Conservation (phyloP, 2,888 invertebrate genomes). For the Dicyrtomina minuta region DNA sequence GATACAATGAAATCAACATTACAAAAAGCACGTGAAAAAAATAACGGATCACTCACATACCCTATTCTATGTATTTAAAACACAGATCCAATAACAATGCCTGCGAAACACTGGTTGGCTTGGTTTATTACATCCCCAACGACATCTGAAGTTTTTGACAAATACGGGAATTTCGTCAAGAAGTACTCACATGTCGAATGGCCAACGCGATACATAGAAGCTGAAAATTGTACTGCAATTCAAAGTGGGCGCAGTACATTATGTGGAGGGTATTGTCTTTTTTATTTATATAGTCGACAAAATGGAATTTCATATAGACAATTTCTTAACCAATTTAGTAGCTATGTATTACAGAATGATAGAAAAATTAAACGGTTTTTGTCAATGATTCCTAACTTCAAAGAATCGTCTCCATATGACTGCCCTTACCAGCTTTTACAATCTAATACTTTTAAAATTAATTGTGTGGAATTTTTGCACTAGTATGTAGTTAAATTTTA, state of each 20-base stretch:
- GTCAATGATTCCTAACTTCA: too few species aligned
- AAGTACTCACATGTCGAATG: background rate
- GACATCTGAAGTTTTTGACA: background rate
- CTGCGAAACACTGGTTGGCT: background rate
- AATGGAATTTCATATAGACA: background rate
- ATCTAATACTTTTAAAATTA: too few species aligned
- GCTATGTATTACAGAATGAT: background rate
- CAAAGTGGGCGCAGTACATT: background rate
- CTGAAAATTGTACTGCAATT: constrained; percentile 4
- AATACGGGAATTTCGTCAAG: background rate
- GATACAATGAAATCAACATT: background rate
- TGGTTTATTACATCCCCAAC: background rate
- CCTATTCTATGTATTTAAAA: background rate
- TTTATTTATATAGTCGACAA: background rate
- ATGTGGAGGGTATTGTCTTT: background rate
- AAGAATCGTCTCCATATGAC: too few species aligned
- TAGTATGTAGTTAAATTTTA: too few species aligned
- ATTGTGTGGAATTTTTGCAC: too few species aligned
- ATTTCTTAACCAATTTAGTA: background rate
- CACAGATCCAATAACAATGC: background rate
- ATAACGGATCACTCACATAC: background rate
- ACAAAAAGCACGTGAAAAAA: background rate
- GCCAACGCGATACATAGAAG: background rate
- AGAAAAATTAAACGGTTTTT: background rate
- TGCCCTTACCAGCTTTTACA: too few species aligned